Base-by-base conservation (phyloP, 2,888 invertebrate genomes). In the Dynastes maya region DNA sequence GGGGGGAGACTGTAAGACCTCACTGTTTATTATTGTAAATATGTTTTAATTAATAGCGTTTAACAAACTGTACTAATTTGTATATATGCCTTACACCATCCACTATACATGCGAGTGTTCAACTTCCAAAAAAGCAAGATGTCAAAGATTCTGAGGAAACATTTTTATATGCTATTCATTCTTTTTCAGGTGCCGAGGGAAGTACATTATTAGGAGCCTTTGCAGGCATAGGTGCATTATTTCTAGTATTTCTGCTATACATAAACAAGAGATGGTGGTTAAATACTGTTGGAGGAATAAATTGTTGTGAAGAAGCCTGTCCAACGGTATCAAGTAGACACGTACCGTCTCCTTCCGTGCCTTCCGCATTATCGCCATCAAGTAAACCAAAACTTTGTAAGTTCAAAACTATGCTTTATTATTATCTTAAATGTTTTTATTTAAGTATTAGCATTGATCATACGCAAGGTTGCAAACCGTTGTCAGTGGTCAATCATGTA, bases 141-240 rank as follows among this genome's bases (percentile, higher is more conserved):
- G 22, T 22, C 22, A 22, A 22, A 22, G 22, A 22, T 22, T 22
- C 22, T 22, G 22, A 22, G 22, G 22, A 22, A 22, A 22, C 22
- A 22, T 0, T 22, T 22, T 45, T 45, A 45, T 45, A 11, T 45
- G 45, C 45, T 8, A 11, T 45, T 45, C 5, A 37, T 79, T 80
- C 80, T 77, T 49, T 86, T 86, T 49, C 83, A 88, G 88, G 93
- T 89, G 92, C 93, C 89, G 97, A 97, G 91, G 95, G 96, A 85
- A 95, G 96, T 85, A 96, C 96, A 87, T 94, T 97, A 88, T 92
- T 97, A 88, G 96, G 96, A 86, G 96, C 95, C 81, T 94, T 97
- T 85, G 95, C 94, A 81, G 96, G 95, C 81, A 94, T 97, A 87
- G 94, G 97, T 77, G 93, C 94, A 29, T 90, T 97, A 80, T 91